These are phyloP conservation scores for Microctenopoma stevenorrisi DNA, from an alignment of 2,797 vertebrate species.

Conservation along the genomic window DNA sequence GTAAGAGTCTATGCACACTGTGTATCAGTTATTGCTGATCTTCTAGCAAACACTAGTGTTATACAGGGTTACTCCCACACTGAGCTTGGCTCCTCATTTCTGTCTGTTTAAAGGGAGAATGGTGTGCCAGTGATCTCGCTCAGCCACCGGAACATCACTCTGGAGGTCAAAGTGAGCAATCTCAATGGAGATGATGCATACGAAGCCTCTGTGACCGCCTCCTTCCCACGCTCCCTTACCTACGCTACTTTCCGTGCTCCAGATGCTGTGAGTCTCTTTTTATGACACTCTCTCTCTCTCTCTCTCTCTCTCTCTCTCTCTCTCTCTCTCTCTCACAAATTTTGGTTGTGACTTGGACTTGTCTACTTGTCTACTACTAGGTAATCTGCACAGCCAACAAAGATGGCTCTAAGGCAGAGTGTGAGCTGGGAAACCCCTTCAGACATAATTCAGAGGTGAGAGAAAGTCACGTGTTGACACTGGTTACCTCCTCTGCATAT, in stretches of 20 bases:
- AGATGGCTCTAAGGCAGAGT: constrained; percentile 88
- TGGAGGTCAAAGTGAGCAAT: constrained; percentile 93
- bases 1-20: constrained; percentile 78
- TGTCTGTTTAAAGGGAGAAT: constrained; percentile 73
- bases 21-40: too few species aligned
- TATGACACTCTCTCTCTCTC: background rate
- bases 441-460: constrained; percentile 87
- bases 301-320: too few species aligned
- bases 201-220: constrained; percentile 85
- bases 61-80: too few species aligned
- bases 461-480: background rate
- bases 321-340: background rate
- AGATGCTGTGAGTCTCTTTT: constrained; percentile 60
- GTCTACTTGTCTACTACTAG: constrained; percentile 32
- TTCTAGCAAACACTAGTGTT: too few species aligned
- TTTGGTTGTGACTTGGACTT: constrained; percentile 15
- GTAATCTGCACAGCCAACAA: constrained; percentile 87
- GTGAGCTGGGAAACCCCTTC: constrained; percentile 96
- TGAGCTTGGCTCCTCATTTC: background rate
- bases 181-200: constrained; percentile 91
- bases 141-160: constrained; percentile 89
- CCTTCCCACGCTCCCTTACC: constrained; percentile 86
- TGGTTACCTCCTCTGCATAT: background rate
- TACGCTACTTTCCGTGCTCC: constrained; percentile 77
- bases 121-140: constrained; percentile 85